phyloP scores from a whole-genome alignment of 2,113 vertebrate genomes.

The Rhinoderma darwinii region DNA sequence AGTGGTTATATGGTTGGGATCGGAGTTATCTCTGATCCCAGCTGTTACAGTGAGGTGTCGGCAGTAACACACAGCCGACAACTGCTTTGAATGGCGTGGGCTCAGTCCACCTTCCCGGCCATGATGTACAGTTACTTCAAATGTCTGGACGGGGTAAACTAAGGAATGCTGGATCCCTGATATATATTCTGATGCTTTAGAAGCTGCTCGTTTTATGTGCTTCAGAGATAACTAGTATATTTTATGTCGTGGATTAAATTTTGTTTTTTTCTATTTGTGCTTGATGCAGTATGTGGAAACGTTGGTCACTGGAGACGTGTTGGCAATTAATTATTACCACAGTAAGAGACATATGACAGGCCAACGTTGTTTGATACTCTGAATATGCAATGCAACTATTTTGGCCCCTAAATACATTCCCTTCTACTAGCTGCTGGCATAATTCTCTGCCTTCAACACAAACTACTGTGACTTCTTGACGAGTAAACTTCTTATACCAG shows the following conservation, averaged over 20 bases:
- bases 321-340: neutral
- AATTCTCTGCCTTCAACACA: constrained; percentile 40
- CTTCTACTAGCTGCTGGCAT: neutral
- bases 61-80: too few species aligned
- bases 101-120: too few species aligned
- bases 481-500: constrained; percentile 19
- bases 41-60: too few species aligned
- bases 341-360: neutral
- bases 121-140: too few species aligned
- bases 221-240: neutral
- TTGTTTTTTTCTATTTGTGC: neutral
- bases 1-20: too few species aligned
- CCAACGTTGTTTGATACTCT: neutral
- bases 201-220: constrained; percentile 61
- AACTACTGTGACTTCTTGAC: constrained; percentile 40
- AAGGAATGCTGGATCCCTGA: too few species aligned
- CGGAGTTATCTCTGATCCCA: too few species aligned
- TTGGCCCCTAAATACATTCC: constrained; percentile 1
- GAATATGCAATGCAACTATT: constrained; percentile 9
- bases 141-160: too few species aligned
- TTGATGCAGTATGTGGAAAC: neutral
- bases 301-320: neutral
- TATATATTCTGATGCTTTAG: constrained; percentile 54
- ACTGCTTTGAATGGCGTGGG: too few species aligned
- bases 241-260: neutral